Evolutionary conservation across 2,888 invertebrate genomes (phyloP), one percentile per base, ranked within the genome.

Genomic region (Linhomoeus sp.): DNA sequence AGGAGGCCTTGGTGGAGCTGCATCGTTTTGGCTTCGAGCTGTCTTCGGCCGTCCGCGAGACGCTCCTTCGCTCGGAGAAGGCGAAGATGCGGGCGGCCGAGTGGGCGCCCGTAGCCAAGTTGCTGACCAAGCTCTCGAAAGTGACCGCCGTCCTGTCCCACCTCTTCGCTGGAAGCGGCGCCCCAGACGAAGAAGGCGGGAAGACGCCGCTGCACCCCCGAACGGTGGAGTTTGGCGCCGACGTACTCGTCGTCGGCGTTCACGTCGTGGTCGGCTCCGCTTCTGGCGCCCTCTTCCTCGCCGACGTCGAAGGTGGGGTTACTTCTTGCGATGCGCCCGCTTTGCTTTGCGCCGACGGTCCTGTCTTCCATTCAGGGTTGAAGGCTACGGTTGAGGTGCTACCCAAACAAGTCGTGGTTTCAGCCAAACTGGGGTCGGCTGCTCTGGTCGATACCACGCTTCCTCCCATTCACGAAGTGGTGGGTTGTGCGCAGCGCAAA

Each of bases 361-460:
- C 12, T 29, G 5, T 29, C 12, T 29, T 20, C 3, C 15, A 3
- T 38, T 2, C 38, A 52, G 80, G 83, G 20, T 75, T 87, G 36
- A 72, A 76, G 17, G 76, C 80, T 0, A 77, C 77, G 3, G 73
- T 84, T 12, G 72, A 77, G 2, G 70, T 86, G 54, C 82, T 81
- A 65, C 73, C 76, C 38, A 77, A 80, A 0, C 80, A 80, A 61
- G 85, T 81, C 0, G 76, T 79, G 63, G 72, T 85, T 1, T 76
- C 76, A 46, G 76, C 81, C 22, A 72, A 75, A 1, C 71, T 92
- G 12, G 75, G 75, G 39, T 77, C 81, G 50, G 76, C 92, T 45
- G 73, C 74, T 44, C 76, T 92, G 9, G 71, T 75, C 47, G 88
- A 94, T 70, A 73, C 82, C 24, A 80, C 81, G 62, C 74, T 77